Evolutionary conservation across 2,888 invertebrate genomes (phyloP).

Genomic region (Macrophya annulata): DNA sequence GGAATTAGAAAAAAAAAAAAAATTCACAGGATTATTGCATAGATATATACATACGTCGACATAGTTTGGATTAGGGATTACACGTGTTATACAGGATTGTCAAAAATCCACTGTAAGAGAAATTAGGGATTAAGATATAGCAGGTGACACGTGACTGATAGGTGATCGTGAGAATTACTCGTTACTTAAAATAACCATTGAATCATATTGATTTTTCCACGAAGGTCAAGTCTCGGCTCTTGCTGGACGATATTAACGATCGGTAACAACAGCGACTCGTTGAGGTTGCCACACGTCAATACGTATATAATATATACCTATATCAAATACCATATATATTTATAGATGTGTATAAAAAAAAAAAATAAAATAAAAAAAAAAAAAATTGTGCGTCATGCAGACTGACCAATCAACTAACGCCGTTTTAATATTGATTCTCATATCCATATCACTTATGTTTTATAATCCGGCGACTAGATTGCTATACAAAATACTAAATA

Average conservation of each 20-base stretch:
- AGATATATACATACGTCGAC: background rate
- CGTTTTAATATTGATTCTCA: constrained; percentile 5
- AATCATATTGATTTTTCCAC: constrained; percentile 44
- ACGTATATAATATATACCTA: background rate
- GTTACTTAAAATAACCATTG: constrained; percentile 44
- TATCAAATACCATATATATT: background rate
- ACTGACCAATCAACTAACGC: constrained; percentile 33
- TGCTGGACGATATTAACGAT: constrained; percentile 24
- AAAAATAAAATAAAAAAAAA: background rate
- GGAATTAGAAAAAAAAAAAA: background rate
- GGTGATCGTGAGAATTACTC: background rate
- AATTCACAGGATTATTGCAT: background rate
- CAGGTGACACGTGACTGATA: background rate
- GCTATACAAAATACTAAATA: background rate
- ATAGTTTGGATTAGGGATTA: background rate
- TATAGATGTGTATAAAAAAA: background rate
- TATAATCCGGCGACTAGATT: background rate
- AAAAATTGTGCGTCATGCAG: constrained; percentile 36
- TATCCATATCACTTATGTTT: background rate
- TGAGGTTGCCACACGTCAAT: background rate
- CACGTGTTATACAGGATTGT: background rate
- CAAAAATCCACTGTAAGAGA: background rate
- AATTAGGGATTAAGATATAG: background rate
- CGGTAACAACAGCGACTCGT: background rate
- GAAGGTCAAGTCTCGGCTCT: constrained; percentile 25